phyloP scores from a whole-genome alignment of 2,888 invertebrate genomes.

The Clistopyga incitator region DNA sequence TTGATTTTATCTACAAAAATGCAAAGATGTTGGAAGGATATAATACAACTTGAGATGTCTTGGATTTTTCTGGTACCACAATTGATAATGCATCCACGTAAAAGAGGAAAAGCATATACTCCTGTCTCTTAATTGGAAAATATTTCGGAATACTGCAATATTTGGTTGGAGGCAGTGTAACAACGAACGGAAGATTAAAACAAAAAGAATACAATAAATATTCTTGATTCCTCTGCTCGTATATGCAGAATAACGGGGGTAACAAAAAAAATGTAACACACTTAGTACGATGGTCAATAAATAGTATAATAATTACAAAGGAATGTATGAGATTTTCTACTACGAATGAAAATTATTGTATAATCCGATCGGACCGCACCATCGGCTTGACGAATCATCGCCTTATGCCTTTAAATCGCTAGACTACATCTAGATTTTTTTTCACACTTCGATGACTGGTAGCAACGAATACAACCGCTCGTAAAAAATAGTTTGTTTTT shows the following conservation, averaged over 20 bases:
- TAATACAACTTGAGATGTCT: slow-evolving; percentile 6
- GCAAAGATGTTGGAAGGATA: slow-evolving; percentile 8
- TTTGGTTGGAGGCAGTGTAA: slow-evolving; percentile 75
- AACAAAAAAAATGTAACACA: slow-evolving; percentile 47
- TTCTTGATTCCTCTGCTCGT: slow-evolving; percentile 19
- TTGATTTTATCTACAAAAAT: neutral
- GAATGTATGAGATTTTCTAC: slow-evolving; percentile 70
- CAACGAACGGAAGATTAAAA: slow-evolving; percentile 61
- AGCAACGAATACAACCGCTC: slow-evolving; percentile 24
- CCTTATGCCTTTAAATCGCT: neutral
- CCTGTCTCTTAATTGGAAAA: slow-evolving; percentile 48
- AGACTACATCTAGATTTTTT: neutral
- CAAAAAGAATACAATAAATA: slow-evolving; percentile 38
- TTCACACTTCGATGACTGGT: slow-evolving; percentile 4
- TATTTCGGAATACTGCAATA: slow-evolving; percentile 73
- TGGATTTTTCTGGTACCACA: too few relatives aligned
- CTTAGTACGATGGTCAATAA: slow-evolving; percentile 48
- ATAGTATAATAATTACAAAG: slow-evolving; percentile 60
- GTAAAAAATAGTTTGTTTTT: slow-evolving; percentile 19
- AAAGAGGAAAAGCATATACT: slow-evolving; percentile 54
- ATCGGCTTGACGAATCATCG: slow-evolving; percentile 31
- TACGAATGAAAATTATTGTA: slow-evolving; percentile 26
- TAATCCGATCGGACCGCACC: slow-evolving; percentile 10
- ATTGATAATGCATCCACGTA: slow-evolving; percentile 4
- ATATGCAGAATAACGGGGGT: neutral